These are phyloP conservation scores for Triplophysa yarkandensis DNA, from an alignment of 2,797 vertebrate species.

Conservation along the genomic window DNA sequence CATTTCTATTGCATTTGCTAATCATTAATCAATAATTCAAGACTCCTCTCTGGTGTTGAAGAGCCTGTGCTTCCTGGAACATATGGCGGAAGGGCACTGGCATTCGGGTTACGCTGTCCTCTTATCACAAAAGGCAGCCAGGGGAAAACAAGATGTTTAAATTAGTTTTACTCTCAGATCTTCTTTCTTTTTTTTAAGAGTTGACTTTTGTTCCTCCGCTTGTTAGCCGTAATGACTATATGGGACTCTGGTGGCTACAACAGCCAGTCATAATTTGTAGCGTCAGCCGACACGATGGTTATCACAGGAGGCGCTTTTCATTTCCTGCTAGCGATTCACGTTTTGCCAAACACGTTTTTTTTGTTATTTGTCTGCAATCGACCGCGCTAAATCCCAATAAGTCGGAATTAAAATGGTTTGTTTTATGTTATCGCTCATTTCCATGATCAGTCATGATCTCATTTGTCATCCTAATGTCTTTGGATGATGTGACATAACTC, in stretches of 20 bases:
- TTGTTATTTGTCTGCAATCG: slow-evolving; percentile 67
- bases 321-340: slow-evolving; percentile 64
- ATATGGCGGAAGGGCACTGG: slow-evolving; percentile 83
- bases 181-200: slow-evolving; percentile 54
- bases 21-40: slow-evolving; percentile 99
- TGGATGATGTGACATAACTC: slow-evolving; percentile 13
- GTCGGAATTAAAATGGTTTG: slow-evolving; percentile 46
- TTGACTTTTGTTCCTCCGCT: slow-evolving; percentile 71
- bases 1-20: slow-evolving; percentile 99
- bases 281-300: slow-evolving; percentile 68
- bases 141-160: slow-evolving; percentile 76
- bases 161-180: slow-evolving; percentile 63
- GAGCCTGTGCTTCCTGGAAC: slow-evolving; percentile 86
- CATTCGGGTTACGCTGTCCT: slow-evolving; percentile 72
- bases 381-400: slow-evolving; percentile 60
- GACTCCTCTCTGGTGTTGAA: slow-evolving; percentile 82
- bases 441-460: background rate
- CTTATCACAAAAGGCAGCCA: slow-evolving; percentile 77
- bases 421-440: slow-evolving; percentile 26
- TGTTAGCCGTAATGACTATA: slow-evolving; percentile 70
- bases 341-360: slow-evolving; percentile 45
- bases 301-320: slow-evolving; percentile 67
- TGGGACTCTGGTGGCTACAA: slow-evolving; percentile 64
- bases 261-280: slow-evolving; percentile 75
- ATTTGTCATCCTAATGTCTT: slow-evolving; percentile 54